Conservation (phyloP, 2,113 vertebrate species). For the Rostratula benghalensis region DNA sequence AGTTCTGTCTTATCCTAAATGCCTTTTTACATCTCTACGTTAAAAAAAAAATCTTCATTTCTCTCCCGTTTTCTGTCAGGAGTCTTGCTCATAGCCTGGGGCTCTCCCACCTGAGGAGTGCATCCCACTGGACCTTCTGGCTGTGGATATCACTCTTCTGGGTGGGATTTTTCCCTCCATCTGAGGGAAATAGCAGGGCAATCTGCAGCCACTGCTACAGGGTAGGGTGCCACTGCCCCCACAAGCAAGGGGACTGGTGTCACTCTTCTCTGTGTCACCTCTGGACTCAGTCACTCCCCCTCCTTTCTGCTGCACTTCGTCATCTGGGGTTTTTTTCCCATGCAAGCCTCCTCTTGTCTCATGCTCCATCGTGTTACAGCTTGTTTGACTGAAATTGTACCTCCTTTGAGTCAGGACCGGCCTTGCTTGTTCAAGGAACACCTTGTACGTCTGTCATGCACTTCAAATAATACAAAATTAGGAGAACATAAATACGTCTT, state of each 20-base stretch:
- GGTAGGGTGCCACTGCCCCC: neutral
- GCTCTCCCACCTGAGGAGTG: neutral
- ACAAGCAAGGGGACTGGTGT: accelerated
- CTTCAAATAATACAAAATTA: neutral
- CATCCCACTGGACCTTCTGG: neutral
- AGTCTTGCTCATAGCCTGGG: accelerated
- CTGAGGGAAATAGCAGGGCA: neutral
- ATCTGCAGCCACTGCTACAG: neutral
- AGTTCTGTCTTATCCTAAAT: neutral
- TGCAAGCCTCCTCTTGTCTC: neutral
- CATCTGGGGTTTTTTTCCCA: neutral
- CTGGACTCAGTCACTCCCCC: neutral
- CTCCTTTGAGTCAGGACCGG: constrained; percentile 12
- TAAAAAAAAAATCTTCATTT: neutral
- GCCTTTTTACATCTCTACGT: neutral
- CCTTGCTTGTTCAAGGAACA: constrained; percentile 23
- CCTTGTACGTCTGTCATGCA: neutral
- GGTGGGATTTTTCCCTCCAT: neutral
- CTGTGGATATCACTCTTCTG: neutral
- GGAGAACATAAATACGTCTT: neutral
- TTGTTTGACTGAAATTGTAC: neutral
- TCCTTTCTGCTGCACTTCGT: neutral
- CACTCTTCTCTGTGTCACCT: neutral
- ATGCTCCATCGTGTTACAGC: neutral
- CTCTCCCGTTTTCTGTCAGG: neutral